Base-by-base conservation (phyloP, 2,113 vertebrate genomes). In the Aythya baeri region DNA sequence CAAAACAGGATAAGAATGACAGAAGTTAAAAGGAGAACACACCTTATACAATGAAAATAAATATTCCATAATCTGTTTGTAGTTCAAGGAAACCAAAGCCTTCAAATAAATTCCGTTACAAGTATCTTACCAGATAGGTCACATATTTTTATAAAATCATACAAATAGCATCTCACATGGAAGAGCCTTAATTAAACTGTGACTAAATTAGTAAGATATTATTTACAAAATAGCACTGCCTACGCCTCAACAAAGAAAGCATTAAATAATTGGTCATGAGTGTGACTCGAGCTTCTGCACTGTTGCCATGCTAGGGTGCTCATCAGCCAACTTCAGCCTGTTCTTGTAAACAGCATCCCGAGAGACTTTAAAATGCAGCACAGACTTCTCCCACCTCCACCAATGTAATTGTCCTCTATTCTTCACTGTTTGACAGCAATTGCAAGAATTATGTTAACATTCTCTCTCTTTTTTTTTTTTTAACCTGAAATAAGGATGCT, bases 1-100 rank as follows among this genome's bases (percentile, higher is more conserved):
- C 74, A 76, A 95, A 90, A 89, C 20, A 97, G 80, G 22, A 90
- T 8, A 98, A 11, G 1, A 75, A 38, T 55, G 26, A 36, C 54
- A 77, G n/a, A 58, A 86, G 9, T 41, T 4, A 93, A 58, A 44
- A n/a, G 29, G 7, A 78, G 55, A 68, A 75, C 10, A 21, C 14
- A 23, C 14, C 68, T 75, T 23, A 63, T 36, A 32, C 46, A 77
- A 49, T 14, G 2, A 90, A 68, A 17, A 76, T 11, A 80, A 88
- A 38, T 32, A 66, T 78, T 75, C 9, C 43, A 68, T 8, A 13
- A 83, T 12, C 10, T 77, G 8, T 29, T 88, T 18, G 38, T 22
- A 74, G 15, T 10, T 80, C 65, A 68, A 62, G 32, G 59, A 70
- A 86, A 63, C 15, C 46, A 74, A 90, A 58, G 22, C 22, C 43